Evolutionary conservation across 2,888 invertebrate genomes (phyloP), one percentile per base, ranked within the genome.

Genomic region (Dicycla oo): DNA sequence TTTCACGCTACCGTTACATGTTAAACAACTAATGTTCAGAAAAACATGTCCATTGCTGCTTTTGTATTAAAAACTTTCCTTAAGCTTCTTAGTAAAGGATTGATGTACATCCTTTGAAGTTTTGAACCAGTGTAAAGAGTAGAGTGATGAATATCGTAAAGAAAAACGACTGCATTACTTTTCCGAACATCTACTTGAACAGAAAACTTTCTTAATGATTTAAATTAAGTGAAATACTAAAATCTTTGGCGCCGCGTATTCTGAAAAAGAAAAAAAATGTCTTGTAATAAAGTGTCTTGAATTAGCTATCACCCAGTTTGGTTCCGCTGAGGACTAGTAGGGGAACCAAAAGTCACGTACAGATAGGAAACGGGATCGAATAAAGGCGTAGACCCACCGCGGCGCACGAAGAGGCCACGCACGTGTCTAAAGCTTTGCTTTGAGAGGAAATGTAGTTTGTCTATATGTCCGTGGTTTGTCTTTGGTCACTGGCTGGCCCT

Each of bases 281-380:
- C 64, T 30, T 63, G 81, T 76, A 78, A 85, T 87, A 87, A 87
- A 87, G 83, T 86, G 72, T 83, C 85, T 79, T 85, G 85, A 87
- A 83, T 86, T 86, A 87, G 82, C 76, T 80, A 78, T 82, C 77
- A 75, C 71, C 75, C 60, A 71, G 70, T 81, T 81, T 74, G 71
- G 80, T 86, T 75, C 70, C 77, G 62, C 62, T 76, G 73, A 51
- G 63, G 60, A 61, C 3, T 57, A 3, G 67, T 82, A 70, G 81
- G 74, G 81, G 15, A 7, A 56, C 76, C 53, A 63, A 43, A 34
- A 34, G 2, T 34, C 34, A 34, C 34, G 34, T 34, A 34, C 3
- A 30, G 30, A 30, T 30, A 30, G 34, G 34, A 34, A 34, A 34
- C 34, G 34, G 34, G 34, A 4, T 3, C 34, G 34, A 34, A 34